Evolutionary conservation across 1,140 invertebrate genomes (phyloP).

Genomic region (Drosophila nasuta): DNA sequence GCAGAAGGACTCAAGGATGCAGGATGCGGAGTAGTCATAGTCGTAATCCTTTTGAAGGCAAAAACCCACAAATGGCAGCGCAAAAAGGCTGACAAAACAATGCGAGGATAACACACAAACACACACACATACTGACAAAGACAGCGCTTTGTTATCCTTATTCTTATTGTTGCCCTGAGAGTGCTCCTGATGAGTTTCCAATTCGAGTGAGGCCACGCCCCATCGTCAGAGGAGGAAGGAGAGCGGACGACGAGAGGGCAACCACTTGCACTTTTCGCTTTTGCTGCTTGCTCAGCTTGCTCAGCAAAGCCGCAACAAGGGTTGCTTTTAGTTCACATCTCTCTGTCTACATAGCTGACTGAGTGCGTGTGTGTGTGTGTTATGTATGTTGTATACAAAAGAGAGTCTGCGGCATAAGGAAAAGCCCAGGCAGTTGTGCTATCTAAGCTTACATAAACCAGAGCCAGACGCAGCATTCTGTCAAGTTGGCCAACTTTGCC

Average conservation of each 20-base stretch:
- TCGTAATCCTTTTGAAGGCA: conserved; percentile 80
- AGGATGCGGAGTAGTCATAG: conserved; percentile 51
- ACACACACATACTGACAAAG: conserved; percentile 9
- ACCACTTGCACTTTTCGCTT: conserved; percentile 70
- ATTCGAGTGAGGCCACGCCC: conserved; percentile 77
- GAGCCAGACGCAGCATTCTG: conserved; percentile 5
- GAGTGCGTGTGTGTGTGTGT: conserved; percentile 16
- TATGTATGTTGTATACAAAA: conserved; percentile 55
- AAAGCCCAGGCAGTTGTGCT: conserved; percentile 27
- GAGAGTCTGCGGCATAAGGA: conserved; percentile 56
- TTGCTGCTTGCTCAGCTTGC: conserved; percentile 31
- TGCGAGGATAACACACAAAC: conserved; percentile 38
- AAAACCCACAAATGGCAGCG: conserved; percentile 84
- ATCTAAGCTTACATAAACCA: conserved; percentile 61
- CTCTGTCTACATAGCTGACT: conserved; percentile 5
- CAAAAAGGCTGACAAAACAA: conserved; percentile 71
- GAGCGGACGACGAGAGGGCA: conserved; percentile 28
- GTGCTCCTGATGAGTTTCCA: conserved; percentile 72
- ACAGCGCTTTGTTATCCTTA: conserved; percentile 72
- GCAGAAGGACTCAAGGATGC: conserved; percentile 26
- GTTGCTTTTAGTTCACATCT: conserved; percentile 56
- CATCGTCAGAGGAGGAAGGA: conserved; percentile 14
- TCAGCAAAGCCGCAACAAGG: conserved; percentile 62
- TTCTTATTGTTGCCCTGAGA: conserved; percentile 74
- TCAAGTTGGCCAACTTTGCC: conserved; percentile 36